These are phyloP conservation scores for Tor tambroides DNA, from an alignment of 2,113 vertebrate species.

Conservation along the genomic window DNA sequence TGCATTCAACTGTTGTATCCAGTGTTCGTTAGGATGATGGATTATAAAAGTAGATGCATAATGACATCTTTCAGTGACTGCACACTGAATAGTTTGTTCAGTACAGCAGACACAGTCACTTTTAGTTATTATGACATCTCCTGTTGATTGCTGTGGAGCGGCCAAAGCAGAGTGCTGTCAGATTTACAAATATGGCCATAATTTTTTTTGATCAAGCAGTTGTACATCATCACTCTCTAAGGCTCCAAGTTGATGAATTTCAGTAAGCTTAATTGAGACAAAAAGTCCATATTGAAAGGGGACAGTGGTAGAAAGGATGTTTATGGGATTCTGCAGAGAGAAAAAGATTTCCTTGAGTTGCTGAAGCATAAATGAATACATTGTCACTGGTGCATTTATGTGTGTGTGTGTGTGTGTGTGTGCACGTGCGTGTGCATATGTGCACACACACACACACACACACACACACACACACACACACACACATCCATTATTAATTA, in stretches of 20 bases:
- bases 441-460: no score
- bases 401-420: no score
- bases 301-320: neutral
- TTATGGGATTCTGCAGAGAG: neutral
- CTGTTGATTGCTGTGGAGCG: neutral
- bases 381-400: neutral
- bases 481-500: neutral
- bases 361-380: neutral
- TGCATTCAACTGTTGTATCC: neutral
- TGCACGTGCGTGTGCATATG: no score
- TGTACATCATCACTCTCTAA: neutral
- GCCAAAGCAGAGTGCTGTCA: neutral
- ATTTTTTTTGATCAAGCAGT: neutral
- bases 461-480: no score
- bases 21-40: neutral
- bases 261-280: neutral
- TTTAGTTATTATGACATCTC: conserved; percentile 22
- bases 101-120: conserved; percentile 6
- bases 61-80: neutral
- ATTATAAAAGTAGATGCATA: conserved; percentile 12
- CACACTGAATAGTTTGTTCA: neutral
- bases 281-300: neutral
- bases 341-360: neutral
- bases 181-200: neutral
- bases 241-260: neutral